Percentiles rank a stretch among this genome's conserved stretches.
phyloP scores from a whole-genome alignment of 2,888 invertebrate genomes.

The Caenorhabditis sinica region DNA sequence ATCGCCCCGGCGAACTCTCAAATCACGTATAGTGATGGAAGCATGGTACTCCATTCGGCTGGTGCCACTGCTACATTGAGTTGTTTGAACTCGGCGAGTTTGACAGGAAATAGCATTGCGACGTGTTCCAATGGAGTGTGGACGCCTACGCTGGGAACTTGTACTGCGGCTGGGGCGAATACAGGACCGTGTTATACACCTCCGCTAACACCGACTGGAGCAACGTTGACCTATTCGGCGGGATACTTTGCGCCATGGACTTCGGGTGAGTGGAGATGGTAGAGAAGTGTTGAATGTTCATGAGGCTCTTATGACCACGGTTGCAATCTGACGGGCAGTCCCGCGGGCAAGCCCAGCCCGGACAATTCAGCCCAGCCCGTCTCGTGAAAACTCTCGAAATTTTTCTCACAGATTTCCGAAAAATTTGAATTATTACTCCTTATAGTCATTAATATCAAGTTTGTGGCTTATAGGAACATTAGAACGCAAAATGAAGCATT shows the following conservation, averaged over 20 bases:
- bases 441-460: no score
- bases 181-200: conserved; percentile 60
- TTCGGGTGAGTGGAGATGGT: conserved; percentile 54
- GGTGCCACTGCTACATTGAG: conserved; percentile 54
- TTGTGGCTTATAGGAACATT: no score
- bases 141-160: conserved; percentile 63
- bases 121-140: conserved; percentile 63
- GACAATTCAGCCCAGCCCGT: no score
- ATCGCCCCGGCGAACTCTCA: conserved; percentile 51
- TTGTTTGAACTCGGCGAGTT: conserved; percentile 41
- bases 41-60: conserved; percentile 42
- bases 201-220: conserved; percentile 62
- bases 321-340: no score
- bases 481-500: no score
- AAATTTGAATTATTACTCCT: no score
- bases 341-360: no score
- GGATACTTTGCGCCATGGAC: conserved; percentile 63
- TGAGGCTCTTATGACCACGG: no score
- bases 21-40: conserved; percentile 54
- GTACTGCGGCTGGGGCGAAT: conserved; percentile 20
- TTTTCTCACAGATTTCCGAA: no score
- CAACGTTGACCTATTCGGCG: conserved; percentile 64
- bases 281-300: no score
- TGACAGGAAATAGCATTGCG: conserved; percentile 45
- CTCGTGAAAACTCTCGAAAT: no score